A percentile compares a stretch with the other conserved stretches of the same genome.
Evolutionary conservation across 37 sponge, comb jelly and placozoan genomes (phyloP).

Genomic region (Beroe ovata): DNA sequence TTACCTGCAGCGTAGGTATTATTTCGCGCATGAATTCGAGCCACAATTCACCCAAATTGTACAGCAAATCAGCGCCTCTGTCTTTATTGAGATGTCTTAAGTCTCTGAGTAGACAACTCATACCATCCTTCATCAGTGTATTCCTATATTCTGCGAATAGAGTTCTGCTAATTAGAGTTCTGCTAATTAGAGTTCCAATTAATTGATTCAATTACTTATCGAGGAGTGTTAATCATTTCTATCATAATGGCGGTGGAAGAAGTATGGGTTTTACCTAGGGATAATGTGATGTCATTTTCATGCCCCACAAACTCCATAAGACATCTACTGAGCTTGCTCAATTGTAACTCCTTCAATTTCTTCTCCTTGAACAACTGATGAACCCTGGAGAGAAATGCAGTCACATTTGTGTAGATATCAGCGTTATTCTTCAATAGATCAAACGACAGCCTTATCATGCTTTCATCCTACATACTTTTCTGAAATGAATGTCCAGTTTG

Average conservation of each 20-base stretch:
- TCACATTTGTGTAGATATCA: no score
- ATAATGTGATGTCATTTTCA: slow-evolving; percentile 18
- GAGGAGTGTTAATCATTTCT: no score
- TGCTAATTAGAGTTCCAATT: no score
- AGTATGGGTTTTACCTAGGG: neutral
- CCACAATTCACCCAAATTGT: slow-evolving; percentile 37
- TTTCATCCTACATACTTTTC: slow-evolving; percentile 54
- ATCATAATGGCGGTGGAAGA: no score
- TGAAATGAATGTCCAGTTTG: slow-evolving; percentile 35
- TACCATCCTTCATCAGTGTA: slow-evolving; percentile 42
- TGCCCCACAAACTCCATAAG: slow-evolving; percentile 51
- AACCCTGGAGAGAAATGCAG: slow-evolving; percentile 33
- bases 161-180: no score
- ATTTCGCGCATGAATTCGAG: slow-evolving; percentile 49
- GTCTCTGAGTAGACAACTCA: neutral
- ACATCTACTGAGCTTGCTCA: neutral
- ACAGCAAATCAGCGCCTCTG: neutral
- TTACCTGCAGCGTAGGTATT: slow-evolving; percentile 45
- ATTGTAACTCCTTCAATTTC: slow-evolving; percentile 45
- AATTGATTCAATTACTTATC: no score
- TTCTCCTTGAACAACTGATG: slow-evolving; percentile 61
- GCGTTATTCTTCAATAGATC: no score
- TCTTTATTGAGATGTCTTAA: neutral
- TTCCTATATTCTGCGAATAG: slow-evolving; percentile 52
- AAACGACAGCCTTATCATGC: no score